phyloP scores from a whole-genome alignment of 2,113 vertebrate species.

The Stercorarius parasiticus region DNA sequence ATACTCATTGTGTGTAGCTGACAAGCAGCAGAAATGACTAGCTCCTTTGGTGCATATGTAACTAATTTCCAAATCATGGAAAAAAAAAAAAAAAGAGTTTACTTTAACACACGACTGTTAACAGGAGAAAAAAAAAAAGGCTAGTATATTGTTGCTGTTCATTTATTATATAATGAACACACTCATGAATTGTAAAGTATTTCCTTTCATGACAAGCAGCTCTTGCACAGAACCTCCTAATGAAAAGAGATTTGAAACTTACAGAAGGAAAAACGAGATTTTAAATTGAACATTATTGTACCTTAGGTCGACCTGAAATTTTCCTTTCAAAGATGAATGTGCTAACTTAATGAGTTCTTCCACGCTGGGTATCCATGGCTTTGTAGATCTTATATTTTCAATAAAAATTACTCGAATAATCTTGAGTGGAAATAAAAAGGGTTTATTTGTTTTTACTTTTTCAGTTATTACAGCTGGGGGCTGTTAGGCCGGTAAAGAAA shows the following conservation, averaged over 20 bases:
- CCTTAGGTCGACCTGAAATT: slow-evolving; percentile 66
- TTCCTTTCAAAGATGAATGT: slow-evolving; percentile 71
- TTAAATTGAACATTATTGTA: slow-evolving; percentile 67
- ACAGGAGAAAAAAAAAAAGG: slow-evolving; percentile 72
- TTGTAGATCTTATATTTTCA: slow-evolving; percentile 77
- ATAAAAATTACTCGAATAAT: slow-evolving; percentile 74
- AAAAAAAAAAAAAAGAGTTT: slow-evolving; percentile 41
- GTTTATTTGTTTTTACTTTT: slow-evolving; percentile 59
- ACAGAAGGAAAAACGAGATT: slow-evolving; percentile 53
- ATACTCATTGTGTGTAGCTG: slow-evolving; percentile 76
- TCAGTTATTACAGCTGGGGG: slow-evolving; percentile 24
- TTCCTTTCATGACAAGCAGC: slow-evolving; percentile 68
- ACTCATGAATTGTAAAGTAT: slow-evolving; percentile 65
- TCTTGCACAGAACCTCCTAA: slow-evolving; percentile 86
- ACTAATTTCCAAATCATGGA: slow-evolving; percentile 72
- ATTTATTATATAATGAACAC: slow-evolving; percentile 79
- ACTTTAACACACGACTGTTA: slow-evolving; percentile 76
- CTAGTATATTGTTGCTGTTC: slow-evolving; percentile 74
- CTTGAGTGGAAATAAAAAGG: slow-evolving; percentile 65
- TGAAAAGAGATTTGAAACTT: slow-evolving; percentile 64
- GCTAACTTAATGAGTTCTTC: slow-evolving; percentile 75
- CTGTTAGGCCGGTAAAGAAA: background rate
- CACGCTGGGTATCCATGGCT: slow-evolving; percentile 71
- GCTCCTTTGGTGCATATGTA: slow-evolving; percentile 80
- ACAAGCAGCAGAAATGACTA: slow-evolving; percentile 64